phyloP scores from a whole-genome alignment of 2,113 vertebrate species.

The Ibidorhyncha struthersii region DNA sequence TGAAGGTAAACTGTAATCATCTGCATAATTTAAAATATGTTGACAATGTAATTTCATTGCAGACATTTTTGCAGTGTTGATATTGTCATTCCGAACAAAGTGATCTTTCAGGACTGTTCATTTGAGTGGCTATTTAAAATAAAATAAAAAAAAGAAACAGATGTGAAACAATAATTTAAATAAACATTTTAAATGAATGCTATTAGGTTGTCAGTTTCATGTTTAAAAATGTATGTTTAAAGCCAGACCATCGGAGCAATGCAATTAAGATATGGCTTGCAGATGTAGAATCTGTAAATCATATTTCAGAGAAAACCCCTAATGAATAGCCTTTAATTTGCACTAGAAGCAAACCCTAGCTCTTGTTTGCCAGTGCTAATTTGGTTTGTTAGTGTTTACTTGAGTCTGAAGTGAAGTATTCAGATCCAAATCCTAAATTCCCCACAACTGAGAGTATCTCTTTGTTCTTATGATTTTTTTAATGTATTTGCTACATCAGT shows the following conservation, averaged over 20 bases:
- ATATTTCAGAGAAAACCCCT: background rate
- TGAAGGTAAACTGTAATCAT: constrained; percentile 21
- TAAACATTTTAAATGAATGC: background rate
- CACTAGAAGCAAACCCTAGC: background rate
- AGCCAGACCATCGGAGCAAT: background rate
- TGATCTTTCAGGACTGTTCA: background rate
- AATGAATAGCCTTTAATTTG: background rate
- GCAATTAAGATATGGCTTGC: background rate
- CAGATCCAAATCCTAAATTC: background rate
- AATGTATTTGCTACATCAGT: background rate
- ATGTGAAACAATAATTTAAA: constrained; percentile 5
- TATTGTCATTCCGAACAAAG: background rate
- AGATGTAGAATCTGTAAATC: background rate
- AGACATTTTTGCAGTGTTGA: background rate
- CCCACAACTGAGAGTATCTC: background rate
- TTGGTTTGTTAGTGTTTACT: background rate
- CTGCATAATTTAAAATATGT: background rate
- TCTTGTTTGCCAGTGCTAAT: background rate
- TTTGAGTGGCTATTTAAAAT: background rate
- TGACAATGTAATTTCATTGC: background rate
- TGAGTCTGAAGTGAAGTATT: background rate
- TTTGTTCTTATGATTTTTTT: background rate
- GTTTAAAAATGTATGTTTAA: background rate
- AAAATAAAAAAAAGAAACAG: background rate
- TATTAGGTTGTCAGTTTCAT: background rate